phyloP scores from a whole-genome alignment of 2,888 invertebrate genomes.

The Thymelicus lineola region DNA sequence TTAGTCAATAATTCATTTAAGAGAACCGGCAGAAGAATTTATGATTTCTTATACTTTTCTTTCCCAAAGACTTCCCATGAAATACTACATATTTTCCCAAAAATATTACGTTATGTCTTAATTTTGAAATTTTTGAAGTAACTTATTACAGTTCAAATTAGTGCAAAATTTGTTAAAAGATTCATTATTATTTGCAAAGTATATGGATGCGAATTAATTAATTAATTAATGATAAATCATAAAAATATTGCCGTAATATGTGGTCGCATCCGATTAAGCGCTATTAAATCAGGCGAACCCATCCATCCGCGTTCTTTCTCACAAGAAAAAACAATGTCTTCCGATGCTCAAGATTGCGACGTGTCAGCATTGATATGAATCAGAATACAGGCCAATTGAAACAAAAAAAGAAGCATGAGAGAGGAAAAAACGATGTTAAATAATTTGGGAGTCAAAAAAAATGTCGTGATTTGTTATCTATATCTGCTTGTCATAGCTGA shows the following conservation, averaged over 20 bases:
- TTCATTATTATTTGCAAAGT: not conserved
- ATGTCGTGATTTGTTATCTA: too few relatives aligned
- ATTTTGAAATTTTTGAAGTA: too few relatives aligned
- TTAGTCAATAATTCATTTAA: too few relatives aligned
- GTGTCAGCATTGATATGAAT: conserved; percentile 24
- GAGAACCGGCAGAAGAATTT: too few relatives aligned
- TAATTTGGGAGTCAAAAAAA: too few relatives aligned
- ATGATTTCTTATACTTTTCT: too few relatives aligned
- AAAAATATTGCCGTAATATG: too few relatives aligned
- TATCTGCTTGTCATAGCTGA: too few relatives aligned
- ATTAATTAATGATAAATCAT: not conserved
- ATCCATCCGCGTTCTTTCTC: not conserved
- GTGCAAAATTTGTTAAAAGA: not conserved
- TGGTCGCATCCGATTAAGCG: not conserved
- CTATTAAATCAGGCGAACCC: not conserved
- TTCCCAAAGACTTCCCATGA: too few relatives aligned
- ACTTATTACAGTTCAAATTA: too few relatives aligned
- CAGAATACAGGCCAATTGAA: conserved; percentile 24
- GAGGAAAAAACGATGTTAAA: conserved; percentile 18
- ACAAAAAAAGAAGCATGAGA: conserved; percentile 10
- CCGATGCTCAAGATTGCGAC: conserved; percentile 12
- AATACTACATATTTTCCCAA: too few relatives aligned
- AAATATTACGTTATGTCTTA: too few relatives aligned
- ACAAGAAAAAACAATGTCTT: conserved; percentile 3
- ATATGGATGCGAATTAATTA: not conserved